Conservation (phyloP, 2,888 invertebrate species). For the Calameuta idolon region DNA sequence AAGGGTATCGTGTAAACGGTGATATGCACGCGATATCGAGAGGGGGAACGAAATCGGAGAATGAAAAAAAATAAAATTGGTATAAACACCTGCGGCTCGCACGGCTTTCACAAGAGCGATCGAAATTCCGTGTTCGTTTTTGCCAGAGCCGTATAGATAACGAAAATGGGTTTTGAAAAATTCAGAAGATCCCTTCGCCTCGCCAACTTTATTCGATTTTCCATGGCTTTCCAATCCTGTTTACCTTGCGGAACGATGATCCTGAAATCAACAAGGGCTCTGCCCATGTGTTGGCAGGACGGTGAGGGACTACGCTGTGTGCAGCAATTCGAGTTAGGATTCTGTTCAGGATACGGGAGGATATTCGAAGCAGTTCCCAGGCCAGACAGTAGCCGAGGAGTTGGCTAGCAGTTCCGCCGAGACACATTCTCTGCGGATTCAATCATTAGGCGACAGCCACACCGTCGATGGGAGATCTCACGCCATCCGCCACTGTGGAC, state of each 20-base stretch:
- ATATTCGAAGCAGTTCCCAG: neutral
- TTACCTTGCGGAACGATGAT: neutral
- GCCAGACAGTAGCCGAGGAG: neutral
- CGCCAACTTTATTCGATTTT: neutral
- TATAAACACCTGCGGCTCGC: neutral
- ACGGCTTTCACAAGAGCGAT: neutral
- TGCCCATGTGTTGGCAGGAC: neutral
- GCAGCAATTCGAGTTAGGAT: neutral
- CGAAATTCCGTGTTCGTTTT: neutral
- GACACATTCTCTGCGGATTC: conserved; percentile 21
- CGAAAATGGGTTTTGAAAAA: neutral
- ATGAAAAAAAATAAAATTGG: neutral
- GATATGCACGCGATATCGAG: neutral
- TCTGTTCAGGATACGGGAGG: neutral
- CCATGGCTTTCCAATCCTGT: neutral
- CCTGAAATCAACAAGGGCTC: neutral
- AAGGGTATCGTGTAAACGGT: neutral
- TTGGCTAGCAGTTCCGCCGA: neutral
- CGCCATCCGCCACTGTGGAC: conserved; percentile 7
- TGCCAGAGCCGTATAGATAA: neutral
- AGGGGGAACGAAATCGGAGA: neutral
- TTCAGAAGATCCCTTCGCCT: neutral
- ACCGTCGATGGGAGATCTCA: conserved; percentile 14
- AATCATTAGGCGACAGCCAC: conserved; percentile 41
- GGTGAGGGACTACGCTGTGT: neutral